These are phyloP conservation scores for Phytoseiulus persimilis DNA, from an alignment of 2,888 invertebrate species.

Conservation along the genomic window DNA sequence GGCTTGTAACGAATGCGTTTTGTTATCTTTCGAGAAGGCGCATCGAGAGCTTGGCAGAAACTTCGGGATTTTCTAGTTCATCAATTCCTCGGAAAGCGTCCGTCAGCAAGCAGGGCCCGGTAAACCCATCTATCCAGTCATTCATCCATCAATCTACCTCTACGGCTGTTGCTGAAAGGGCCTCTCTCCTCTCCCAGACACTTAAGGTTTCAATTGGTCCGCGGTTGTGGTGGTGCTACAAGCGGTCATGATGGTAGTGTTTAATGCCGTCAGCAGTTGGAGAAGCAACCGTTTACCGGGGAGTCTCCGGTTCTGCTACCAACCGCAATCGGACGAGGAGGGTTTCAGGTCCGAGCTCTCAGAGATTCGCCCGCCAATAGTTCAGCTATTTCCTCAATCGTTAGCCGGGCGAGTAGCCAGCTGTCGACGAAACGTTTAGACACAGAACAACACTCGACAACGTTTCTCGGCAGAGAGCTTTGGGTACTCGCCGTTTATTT, in stretches of 20 bases:
- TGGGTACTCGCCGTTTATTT: background rate
- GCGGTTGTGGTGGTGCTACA: background rate
- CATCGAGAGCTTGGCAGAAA: too few species aligned
- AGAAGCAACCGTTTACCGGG: background rate
- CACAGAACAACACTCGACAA: conserved; percentile 5
- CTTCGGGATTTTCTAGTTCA: too few species aligned
- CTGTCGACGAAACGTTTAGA: background rate
- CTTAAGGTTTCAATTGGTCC: background rate
- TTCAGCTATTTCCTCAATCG: background rate
- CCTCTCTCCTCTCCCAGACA: background rate
- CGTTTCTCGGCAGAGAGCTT: background rate
- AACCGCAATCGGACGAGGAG: background rate
- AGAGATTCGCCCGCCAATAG: background rate
- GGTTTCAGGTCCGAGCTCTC: background rate
- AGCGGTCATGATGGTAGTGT: background rate
- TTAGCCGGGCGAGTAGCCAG: background rate
- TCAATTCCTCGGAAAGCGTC: too few species aligned
- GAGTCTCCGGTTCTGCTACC: background rate
- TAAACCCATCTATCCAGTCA: too few species aligned
- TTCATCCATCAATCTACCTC: too few species aligned
- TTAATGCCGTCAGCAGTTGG: background rate
- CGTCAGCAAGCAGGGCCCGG: too few species aligned
- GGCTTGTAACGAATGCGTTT: too few species aligned
- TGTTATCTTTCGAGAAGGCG: too few species aligned
- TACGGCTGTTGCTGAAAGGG: too few species aligned